Evolutionary conservation across 1,140 invertebrate species (phyloP), one percentile per base, ranked within the genome.

Genomic region (Zaprionus camerounensis): DNA sequence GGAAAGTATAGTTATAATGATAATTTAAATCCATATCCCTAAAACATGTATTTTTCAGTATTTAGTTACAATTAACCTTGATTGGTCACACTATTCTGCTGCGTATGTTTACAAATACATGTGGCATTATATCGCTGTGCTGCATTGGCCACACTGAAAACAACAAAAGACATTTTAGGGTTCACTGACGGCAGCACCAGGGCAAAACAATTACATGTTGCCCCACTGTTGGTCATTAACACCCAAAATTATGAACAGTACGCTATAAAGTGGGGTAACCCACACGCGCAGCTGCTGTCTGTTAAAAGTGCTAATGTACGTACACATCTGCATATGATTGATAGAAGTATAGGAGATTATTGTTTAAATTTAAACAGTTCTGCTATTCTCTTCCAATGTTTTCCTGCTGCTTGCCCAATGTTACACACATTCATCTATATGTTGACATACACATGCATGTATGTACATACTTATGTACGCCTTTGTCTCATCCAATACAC

Each of bases 171-270:
- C 20, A 56, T 7, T 49, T 49, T 26, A 41, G n/a, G 28, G 41
- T 17, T 15, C 13, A 24, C 5, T 17, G 13, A 22, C 44, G 15
- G 2, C n/a, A 3, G 20, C 46, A 24, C 20, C 17, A 34, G 22
- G 28, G 15, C 28, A 57, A 57, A 67, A 22, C 36, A 67, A 58
- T 24, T 38, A 67, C 53, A 55, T 46, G 34, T 67, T 83, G 76
- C 51, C 20, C 46, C 20, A 17, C n/a, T 46, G 17, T 24, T 51
- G 46, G 46, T 71, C 81, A 76, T 82, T 80, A 82, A 62, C 81
- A 83, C 67, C 67, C 71, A 15, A 80, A 82, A 76, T 82, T 83
- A 83, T 80, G 55, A 82, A 46, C 63, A 28, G 49, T 55, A 53
- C 61, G 69, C 76, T 20, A 38, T 67, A 71, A 82, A 80, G 67